Evolutionary conservation across 2,888 invertebrate genomes (phyloP), one percentile per base, ranked within the genome.

Genomic region (Plutella xylostella): DNA sequence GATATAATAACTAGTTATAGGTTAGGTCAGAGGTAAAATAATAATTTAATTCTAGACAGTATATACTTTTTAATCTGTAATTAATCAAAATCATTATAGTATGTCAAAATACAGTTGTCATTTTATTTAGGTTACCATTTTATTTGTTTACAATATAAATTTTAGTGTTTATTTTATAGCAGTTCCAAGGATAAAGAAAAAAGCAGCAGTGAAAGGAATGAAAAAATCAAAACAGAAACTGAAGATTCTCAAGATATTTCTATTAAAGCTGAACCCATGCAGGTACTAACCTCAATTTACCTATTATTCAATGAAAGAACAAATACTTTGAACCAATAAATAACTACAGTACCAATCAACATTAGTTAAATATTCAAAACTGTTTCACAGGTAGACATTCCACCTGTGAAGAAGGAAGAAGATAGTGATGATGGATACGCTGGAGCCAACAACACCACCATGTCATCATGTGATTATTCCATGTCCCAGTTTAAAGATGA

Each of bases 381-480:
- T 22, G 2, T 31, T 22, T 33, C n/a, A 33, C 55, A 78, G 82
- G 63, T 73, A 51, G 72, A 72, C 56, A 67, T 68, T 51, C 52
- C 72, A 48, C 78, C 85, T 50, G 72, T 84, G 45, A 72, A 78
- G 42, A 68, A 71, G 48, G 79, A 84, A 48, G 78, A 80, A 52
- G 85, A 85, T 48, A 72, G 72, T 43, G 73, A 67, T 57, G 70
- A 76, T 52, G 74, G 70, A 63, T 74, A 63, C 38, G 70, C 74
- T 64, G 61, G 64, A 51, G 67, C 75, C 56, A 54, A 84, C 78
- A 78, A 78, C 72, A 61, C 88, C 74, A 59, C 86, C 69, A 86
- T 86, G n/a, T 90, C 90, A 51, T 90, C 90, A 40, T 90, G 90
- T 68, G 90, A 90, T 63, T 90, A 90, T 65, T 90, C 87, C 39